A percentile compares a stretch with the other conserved stretches of the same genome.
Evolutionary conservation across 2,797 vertebrate species (phyloP).

Genomic region (Tolypeutes matacus): DNA sequence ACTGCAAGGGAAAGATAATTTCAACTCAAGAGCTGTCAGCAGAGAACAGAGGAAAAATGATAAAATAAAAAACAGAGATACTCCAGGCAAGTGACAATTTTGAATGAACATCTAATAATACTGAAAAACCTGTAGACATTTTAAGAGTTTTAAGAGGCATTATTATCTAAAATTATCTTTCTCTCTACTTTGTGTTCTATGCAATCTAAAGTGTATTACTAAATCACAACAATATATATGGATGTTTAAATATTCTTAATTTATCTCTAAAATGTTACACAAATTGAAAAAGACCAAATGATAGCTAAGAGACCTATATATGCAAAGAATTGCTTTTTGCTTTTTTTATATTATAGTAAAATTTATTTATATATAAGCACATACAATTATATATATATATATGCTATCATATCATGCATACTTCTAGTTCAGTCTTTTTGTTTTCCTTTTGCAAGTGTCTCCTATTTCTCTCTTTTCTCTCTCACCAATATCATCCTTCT

Average conservation of each 20-base stretch:
- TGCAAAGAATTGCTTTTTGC: conserved; percentile 8
- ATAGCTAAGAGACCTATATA: background rate
- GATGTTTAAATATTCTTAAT: background rate
- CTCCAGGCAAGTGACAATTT: conserved; percentile 47
- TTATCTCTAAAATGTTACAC: background rate
- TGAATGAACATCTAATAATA: conserved; percentile 72
- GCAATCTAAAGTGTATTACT: background rate
- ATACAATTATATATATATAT: background rate
- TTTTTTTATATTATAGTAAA: background rate
- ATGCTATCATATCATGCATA: background rate
- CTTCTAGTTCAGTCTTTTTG: background rate
- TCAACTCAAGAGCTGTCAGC: conserved; percentile 71
- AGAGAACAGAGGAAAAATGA: conserved; percentile 42
- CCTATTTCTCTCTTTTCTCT: background rate
- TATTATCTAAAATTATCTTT: conserved; percentile 42
- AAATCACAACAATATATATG: background rate
- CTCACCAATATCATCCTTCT: background rate
- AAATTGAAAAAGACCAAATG: background rate
- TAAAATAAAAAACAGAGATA: conserved; percentile 56
- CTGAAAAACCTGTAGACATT: conserved; percentile 62
- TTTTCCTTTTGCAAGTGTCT: background rate
- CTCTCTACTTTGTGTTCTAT: background rate
- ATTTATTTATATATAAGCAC: background rate
- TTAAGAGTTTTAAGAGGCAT: conserved; percentile 17
- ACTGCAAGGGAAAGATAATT: conserved; percentile 79